Evolutionary conservation across 2,113 vertebrate species (phyloP).

Genomic region (Oryzias woworae): DNA sequence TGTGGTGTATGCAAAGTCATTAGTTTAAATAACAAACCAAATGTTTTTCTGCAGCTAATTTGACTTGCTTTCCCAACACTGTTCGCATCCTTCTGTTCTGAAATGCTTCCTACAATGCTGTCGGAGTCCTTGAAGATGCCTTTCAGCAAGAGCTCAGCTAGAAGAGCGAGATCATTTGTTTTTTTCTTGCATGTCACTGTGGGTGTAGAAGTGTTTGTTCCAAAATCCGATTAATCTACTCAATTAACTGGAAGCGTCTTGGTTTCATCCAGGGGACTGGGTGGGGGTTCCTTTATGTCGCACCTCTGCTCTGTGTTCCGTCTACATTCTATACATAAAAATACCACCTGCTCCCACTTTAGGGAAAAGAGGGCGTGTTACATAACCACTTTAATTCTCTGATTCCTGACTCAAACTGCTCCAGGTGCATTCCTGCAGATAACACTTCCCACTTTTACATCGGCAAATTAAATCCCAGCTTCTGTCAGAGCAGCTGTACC

Average conservation of each 20-base stretch:
- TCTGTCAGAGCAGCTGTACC: not conserved
- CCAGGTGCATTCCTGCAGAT: slow-evolving; percentile 37
- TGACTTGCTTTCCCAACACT: slow-evolving; percentile 4
- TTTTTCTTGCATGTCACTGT: slow-evolving; percentile 7
- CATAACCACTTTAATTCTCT: slow-evolving; percentile 16
- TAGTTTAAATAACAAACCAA: slow-evolving; percentile 4
- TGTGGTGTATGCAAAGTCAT: not conserved
- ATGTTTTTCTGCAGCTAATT: slow-evolving; percentile 11
- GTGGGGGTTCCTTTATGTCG: slow-evolving; percentile 12
- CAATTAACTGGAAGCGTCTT: slow-evolving; percentile 37
- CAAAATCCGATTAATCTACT: slow-evolving; percentile 33
- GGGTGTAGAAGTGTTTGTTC: slow-evolving; percentile 38
- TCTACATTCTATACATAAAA: slow-evolving; percentile 13
- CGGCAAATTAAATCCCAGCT: not conserved
- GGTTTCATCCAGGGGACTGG: slow-evolving; percentile 34
- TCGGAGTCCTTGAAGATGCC: not conserved
- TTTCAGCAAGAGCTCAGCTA: slow-evolving; percentile 24
- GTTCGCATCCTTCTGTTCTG: slow-evolving; percentile 5
- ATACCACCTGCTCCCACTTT: slow-evolving; percentile 16
- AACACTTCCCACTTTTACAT: not conserved
- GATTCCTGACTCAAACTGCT: slow-evolving; percentile 21
- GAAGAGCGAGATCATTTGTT: slow-evolving; percentile 10
- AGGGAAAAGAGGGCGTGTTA: slow-evolving; percentile 11
- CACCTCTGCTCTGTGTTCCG: slow-evolving; percentile 4
- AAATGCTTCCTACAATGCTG: slow-evolving; percentile 5